phyloP scores from a whole-genome alignment of 2,888 invertebrate species.

The Callyntrura sp. region DNA sequence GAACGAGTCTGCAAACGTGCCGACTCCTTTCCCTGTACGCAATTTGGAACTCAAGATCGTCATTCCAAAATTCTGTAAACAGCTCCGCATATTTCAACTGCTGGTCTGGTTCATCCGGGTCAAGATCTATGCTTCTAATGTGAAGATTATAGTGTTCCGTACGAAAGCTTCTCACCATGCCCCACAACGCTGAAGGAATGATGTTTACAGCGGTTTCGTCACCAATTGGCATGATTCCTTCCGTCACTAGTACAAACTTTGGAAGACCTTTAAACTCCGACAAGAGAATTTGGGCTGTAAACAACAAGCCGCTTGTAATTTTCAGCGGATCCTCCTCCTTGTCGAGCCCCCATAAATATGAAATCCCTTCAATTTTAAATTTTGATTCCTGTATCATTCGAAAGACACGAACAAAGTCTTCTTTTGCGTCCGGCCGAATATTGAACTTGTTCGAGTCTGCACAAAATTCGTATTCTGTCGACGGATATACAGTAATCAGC shows the following conservation, averaged over 20 bases:
- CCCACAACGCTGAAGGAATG: conserved; percentile 48
- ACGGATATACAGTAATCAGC: conserved; percentile 46
- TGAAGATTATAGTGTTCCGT: conserved; percentile 71
- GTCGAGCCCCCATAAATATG: conserved; percentile 69
- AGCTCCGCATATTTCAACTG: conserved; percentile 51
- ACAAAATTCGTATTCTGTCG: conserved; percentile 28
- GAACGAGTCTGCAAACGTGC: conserved; percentile 55
- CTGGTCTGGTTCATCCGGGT: conserved; percentile 68
- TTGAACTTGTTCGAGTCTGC: background rate
- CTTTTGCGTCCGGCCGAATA: conserved; percentile 22
- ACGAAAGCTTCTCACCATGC: conserved; percentile 67
- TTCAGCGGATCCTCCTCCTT: conserved; percentile 27
- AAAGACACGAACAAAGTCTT: conserved; percentile 50
- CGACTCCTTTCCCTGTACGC: conserved; percentile 62
- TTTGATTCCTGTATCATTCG: conserved; percentile 14
- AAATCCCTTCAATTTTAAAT: conserved; percentile 62
- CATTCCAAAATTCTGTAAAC: conserved; percentile 76
- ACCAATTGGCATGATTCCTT: conserved; percentile 62
- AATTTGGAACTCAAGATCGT: conserved; percentile 72
- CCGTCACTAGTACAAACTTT: conserved; percentile 62
- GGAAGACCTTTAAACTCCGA: conserved; percentile 67
- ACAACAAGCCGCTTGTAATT: conserved; percentile 59
- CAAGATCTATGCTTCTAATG: conserved; percentile 63
- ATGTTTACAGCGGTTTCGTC: conserved; percentile 65
- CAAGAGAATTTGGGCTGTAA: conserved; percentile 66